Conservation (phyloP, 2,113 vertebrate species). For the Mus pahari region DNA sequence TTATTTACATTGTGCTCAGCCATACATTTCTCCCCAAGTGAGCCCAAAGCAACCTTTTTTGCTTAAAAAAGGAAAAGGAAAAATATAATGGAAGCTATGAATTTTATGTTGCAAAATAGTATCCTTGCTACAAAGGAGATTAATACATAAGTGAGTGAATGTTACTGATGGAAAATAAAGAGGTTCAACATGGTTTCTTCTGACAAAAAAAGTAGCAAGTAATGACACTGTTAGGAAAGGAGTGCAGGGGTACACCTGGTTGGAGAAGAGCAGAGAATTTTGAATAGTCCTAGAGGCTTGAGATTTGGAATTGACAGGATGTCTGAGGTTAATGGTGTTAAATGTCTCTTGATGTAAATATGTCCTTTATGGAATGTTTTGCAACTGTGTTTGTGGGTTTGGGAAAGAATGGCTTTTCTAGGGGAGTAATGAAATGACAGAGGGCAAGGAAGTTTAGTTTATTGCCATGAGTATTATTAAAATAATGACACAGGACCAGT, state of each 20-base stretch:
- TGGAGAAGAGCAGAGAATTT: not conserved
- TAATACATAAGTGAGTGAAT: slow-evolving; percentile 7
- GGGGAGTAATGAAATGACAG: slow-evolving; percentile 28
- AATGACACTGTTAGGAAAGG: slow-evolving; percentile 43
- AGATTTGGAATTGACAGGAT: not conserved
- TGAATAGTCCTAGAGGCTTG: not conserved
- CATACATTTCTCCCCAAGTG: not conserved
- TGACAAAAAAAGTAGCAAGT: slow-evolving; percentile 32
- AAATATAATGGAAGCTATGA: not conserved
- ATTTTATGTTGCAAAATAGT: slow-evolving; percentile 49
- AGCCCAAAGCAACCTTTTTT: not conserved
- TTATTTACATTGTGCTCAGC: slow-evolving; percentile 7
- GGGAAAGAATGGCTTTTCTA: not conserved
- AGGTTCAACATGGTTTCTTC: slow-evolving; percentile 4
- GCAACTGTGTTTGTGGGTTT: not conserved
- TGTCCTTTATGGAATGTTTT: slow-evolving; percentile 14
- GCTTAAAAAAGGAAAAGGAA: slow-evolving; percentile 8
- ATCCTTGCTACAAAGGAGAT: not conserved
- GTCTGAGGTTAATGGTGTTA: not conserved
- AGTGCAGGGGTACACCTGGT: not conserved
- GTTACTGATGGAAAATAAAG: not conserved
- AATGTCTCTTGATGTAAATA: not conserved
- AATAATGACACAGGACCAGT: not conserved
- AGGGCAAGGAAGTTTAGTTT: not conserved
- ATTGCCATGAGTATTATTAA: slow-evolving; percentile 23